Base-by-base conservation (phyloP, 2,888 invertebrate genomes). In the Cetonia aurata region DNA sequence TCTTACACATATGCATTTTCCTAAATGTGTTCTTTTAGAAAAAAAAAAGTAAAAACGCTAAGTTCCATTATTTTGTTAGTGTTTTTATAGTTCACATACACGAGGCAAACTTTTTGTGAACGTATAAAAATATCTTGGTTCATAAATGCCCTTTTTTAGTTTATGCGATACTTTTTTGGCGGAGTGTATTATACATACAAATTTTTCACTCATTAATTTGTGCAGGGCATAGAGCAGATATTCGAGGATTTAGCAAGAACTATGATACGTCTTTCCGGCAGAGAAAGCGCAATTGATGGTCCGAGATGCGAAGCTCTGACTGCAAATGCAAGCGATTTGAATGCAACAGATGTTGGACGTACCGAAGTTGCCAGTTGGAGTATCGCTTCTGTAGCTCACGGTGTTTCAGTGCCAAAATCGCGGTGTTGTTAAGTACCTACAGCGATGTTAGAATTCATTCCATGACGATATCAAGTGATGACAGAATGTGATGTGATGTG, bases 151-250 rank as follows among this genome's bases (percentile, higher is more conserved):
- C n/a, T n/a, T n/a, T n/a, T n/a, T n/a, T n/a, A n/a, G n/a, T n/a
- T n/a, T n/a, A n/a, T n/a, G n/a, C n/a, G n/a, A n/a, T n/a, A n/a
- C n/a, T n/a, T n/a, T n/a, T n/a, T n/a, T n/a, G n/a, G n/a, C n/a
- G n/a, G n/a, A n/a, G n/a, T n/a, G n/a, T n/a, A n/a, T n/a, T n/a
- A n/a, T n/a, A n/a, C n/a, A n/a, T n/a, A n/a, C n/a, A n/a, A n/a
- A n/a, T n/a, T n/a, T n/a, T n/a, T n/a, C n/a, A n/a, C n/a, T 10
- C 37, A 37, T 37, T 37, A 33, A 33, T 37, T 37, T 6, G 1
- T 37, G 1, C 84, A 89, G 88, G 93, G 94, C 0, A 89, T 94
- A 60, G 92, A 92, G 77, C 88, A 91, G 74, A 90, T 94, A 37
- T 94, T 95, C 80, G 82, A 90, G 42, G 87, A 87, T 67, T 89